Base-by-base conservation (phyloP, 2,888 invertebrate genomes). In the Trissolcus japonicus region DNA sequence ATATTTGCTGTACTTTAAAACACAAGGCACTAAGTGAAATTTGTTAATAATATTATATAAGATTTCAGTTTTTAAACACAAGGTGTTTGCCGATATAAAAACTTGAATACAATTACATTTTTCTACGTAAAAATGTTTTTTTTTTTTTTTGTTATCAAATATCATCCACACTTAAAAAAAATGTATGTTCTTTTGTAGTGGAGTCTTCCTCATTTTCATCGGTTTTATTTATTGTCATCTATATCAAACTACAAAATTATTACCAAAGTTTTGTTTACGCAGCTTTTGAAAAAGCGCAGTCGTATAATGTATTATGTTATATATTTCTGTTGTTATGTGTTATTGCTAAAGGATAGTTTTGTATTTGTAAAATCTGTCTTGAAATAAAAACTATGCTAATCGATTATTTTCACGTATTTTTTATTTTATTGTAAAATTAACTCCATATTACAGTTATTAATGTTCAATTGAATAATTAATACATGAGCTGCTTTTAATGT, bases 291-390 rank as follows among this genome's bases (percentile, higher is more conserved):
- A 29, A 63, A 51, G 35, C 25, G n/a, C 13, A 29, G 29, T 16
- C 46, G 17, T 54, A 17, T 46, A 55, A 48, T 55, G 65, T 65
- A 35, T 35, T 35, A 35, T 35, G 35, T 35, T 35, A 9, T 35
- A 1, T 46, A 63, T 46, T 63, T 63, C 19, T 63, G 63, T 63
- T 54, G 63, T 54, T 54, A 29, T 50, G 21, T 21, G 29, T 54
- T 54, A 21, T 63, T 63, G 46, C 41, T 54, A 46, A 13, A 51
- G 50, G 54, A 63, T 63, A 63, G 63, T 54, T 63, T 63, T 63
- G 54, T 54, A 54, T 54, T 43, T 63, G n/a, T 41, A 62, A 54
- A 25, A 46, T 43, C 21, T 60, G 43, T 53, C 41, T 62, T 54
- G 29, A 29, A 63, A 63, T 63, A 63, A 63, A 63, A 54, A 16